Base-by-base conservation (phyloP, 1,140 invertebrate species). In the Drosophila pseudoananassae region DNA sequence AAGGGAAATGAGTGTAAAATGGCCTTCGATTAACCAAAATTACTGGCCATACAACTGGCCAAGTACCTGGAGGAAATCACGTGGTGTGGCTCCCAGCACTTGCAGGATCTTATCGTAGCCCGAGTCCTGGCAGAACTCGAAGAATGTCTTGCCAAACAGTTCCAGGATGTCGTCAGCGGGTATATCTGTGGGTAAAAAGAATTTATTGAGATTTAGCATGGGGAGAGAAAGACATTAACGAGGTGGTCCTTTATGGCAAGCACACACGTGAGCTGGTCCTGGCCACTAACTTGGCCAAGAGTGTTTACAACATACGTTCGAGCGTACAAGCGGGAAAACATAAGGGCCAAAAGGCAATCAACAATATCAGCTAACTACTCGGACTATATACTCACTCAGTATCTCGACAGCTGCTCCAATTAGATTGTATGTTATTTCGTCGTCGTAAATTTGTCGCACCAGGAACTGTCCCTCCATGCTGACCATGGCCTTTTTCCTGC, bases 391-490 rank as follows among this genome's bases (percentile, higher is more conserved):
- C 95, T 94, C 94, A 98, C 98, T 95, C 53, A 99, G 93, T 69
- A 98, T 95, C 92, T 97, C 96, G 36, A 97, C 97, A 20, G 98
- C 98, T 4, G 98, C 97, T 38, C 94, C 95, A 77, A 99, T 97
- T 55, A 99, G 93, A 91, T 98, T 98, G 92, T 98, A 99, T 1
- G 98, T 98, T 25, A 98, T 95, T 91, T 98, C 96, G 91, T 99
- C 98, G 70, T 98, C 97, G 90, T 99, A 99, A 71, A 98, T 97
- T 92, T 98, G 96, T 8, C 98, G 93, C 1, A 98, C 97, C 50
- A 99, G 93, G 93, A 99, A 99, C 70, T 98, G 96, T 8, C 98
- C 98, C 85, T 99, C 98, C 96, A 98, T 98, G 55, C 95, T 95
- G 23, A 98, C 95, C 49, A 97, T 96, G 1, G 98, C 98, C 92